A percentile compares a stretch with the other conserved stretches of the same genome.
Evolutionary conservation across 1,140 invertebrate species (phyloP).

Genomic region (Ectropis grisescens): DNA sequence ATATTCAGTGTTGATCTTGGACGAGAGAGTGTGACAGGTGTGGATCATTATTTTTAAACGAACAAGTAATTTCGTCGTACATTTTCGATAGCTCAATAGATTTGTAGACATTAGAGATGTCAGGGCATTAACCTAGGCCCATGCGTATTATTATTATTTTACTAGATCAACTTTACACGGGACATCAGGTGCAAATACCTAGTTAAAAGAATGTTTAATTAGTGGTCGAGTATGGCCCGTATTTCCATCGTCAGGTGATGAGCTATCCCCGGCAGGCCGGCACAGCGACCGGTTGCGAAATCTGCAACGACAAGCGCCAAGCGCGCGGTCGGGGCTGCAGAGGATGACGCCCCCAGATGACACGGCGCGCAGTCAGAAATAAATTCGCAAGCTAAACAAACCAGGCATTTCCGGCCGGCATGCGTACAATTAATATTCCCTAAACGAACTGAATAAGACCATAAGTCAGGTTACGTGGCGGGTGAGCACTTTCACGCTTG

Average conservation of each 20-base stretch:
- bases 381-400: conserved; percentile 61
- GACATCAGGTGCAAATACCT: no score
- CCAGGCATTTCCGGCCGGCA: conserved; percentile 51
- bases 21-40: conserved; percentile 30
- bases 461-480: no score
- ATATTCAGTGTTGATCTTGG: conserved; percentile 31
- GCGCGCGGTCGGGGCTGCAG: conserved; percentile 18
- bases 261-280: no score
- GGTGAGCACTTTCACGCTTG: conserved; percentile 13
- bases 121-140: no score
- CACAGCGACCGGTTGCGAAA: conserved; percentile 27
- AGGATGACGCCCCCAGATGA: conserved; percentile 54
- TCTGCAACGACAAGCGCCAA: conserved; percentile 30
- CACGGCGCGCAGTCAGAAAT: conserved; percentile 47
- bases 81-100: no score
- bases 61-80: no score
- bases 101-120: no score
- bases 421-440: conserved; percentile 39
- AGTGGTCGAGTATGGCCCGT: conserved; percentile 20
- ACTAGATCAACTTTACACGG: no score
- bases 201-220: no score
- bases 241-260: conserved; percentile 13
- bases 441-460: conserved; percentile 7
- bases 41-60: no score
- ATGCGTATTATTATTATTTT: no score